phyloP scores from a whole-genome alignment of 2,113 vertebrate species.

The Sphaerodactylus townsendi region DNA sequence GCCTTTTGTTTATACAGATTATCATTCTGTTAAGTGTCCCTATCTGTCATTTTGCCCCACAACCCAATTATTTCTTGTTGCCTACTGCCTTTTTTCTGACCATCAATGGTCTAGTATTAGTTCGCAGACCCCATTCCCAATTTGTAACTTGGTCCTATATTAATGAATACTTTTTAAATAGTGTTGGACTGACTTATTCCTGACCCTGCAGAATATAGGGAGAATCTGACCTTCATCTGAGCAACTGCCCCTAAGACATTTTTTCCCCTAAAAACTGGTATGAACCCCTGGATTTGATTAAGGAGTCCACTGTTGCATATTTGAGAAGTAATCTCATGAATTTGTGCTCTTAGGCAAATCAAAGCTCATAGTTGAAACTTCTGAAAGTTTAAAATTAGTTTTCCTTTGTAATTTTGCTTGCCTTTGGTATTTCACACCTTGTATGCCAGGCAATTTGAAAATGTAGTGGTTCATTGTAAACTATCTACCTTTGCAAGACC shows the following conservation, averaged over 20 bases:
- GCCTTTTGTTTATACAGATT: too few relatives aligned
- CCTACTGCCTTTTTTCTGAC: too few relatives aligned
- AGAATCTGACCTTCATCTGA: not conserved
- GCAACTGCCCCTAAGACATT: not conserved
- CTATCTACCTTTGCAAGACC: not conserved
- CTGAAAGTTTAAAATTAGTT: conserved; percentile 1
- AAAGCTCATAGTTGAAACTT: not conserved
- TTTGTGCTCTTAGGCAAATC: not conserved
- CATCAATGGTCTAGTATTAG: too few relatives aligned
- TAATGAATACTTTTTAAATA: not conserved
- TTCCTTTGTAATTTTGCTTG: conserved; percentile 16
- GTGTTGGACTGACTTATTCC: not conserved
- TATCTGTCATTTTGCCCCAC: too few relatives aligned
- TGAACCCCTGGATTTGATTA: not conserved
- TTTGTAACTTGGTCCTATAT: too few relatives aligned
- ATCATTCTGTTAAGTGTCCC: too few relatives aligned
- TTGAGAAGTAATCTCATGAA: not conserved
- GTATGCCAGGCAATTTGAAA: not conserved
- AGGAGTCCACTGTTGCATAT: not conserved
- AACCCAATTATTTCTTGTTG: too few relatives aligned
- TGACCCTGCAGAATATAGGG: not conserved
- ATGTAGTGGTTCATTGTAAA: conserved; percentile 13
- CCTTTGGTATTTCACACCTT: not conserved
- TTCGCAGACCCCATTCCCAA: too few relatives aligned
- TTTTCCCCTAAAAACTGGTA: too few relatives aligned